Evolutionary conservation across 1,140 invertebrate species (phyloP), one percentile per base, ranked within the genome.

Genomic region (Drosophila busckii): DNA sequence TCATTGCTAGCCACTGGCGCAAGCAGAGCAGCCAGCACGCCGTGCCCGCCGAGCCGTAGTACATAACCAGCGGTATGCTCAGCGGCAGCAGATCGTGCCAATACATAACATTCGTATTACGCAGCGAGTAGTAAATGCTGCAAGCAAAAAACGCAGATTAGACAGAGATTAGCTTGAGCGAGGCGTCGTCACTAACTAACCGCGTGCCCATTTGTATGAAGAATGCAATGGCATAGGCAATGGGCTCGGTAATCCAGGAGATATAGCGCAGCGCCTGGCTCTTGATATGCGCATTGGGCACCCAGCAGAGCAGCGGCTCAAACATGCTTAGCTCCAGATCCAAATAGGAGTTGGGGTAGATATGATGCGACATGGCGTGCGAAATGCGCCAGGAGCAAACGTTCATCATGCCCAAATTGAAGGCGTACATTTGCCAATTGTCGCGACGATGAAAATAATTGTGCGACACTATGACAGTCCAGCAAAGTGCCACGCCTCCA

Each of bases 391-490:
- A 96, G 49, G 94, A 91, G 48, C 91, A 91, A 71, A 83, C 90
- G 89, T 86, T 87, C 85, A 93, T 84, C 37, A 92, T 73, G 17
- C 89, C 88, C 7, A 96, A 83, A 70, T 96, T 93, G 50, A 94
- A 94, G 25, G 94, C 91, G 71, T 94, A 95, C 92, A 95, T 95
- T 31, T 95, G 90, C 89, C 94, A 95, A 73, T 91, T 95, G 70
- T 96, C 92, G 12, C 89, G 90, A 67, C 92, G 90, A 78, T 97
- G 95, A 35, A 96, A 92, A 75, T 94, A 97, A 86, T 96, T 97
- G 76, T 97, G 95, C 0, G 91, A 90, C 12, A 88, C 89, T 17
- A 92, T 89, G 7, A 88, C 86, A 0, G 90, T 88, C 80, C 91
- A 90, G 15, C 88, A 86, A 1, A 95, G 75, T 12, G 89, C 84